phyloP scores from a whole-genome alignment of 2,888 invertebrate species.

The Polymixis lichenea region DNA sequence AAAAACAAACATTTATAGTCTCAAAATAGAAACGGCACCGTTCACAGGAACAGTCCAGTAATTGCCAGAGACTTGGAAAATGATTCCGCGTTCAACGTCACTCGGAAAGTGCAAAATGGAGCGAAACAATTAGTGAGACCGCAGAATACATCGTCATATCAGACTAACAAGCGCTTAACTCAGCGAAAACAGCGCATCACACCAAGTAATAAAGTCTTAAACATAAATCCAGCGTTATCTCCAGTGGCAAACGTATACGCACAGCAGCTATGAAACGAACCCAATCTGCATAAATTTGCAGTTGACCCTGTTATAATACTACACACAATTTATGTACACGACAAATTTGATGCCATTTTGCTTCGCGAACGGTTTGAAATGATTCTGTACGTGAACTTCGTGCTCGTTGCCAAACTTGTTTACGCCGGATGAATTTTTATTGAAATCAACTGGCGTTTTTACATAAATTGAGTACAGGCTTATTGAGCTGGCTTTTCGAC shows the following conservation, averaged over 20 bases:
- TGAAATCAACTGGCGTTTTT: conserved; percentile 68
- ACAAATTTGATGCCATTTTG: conserved; percentile 74
- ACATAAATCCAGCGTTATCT: conserved; percentile 83
- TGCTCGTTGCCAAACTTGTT: conserved; percentile 67
- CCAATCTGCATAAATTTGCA: conserved; percentile 87
- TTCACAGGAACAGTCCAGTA: conserved; percentile 18
- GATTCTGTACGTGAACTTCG: conserved; percentile 67
- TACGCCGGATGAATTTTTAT: conserved; percentile 67
- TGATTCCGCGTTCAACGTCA: conserved; percentile 40
- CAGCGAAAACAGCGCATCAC: conserved; percentile 66
- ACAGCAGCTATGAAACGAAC: conserved; percentile 81
- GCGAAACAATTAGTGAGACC: conserved; percentile 66
- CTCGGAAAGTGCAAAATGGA: conserved; percentile 55
- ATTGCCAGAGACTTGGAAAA: conserved; percentile 43
- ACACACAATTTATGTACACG: conserved; percentile 75
- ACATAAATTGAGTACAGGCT: conserved; percentile 65
- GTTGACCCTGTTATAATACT: conserved; percentile 82
- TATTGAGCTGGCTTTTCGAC: conserved; percentile 63
- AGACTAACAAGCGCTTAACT: conserved; percentile 66
- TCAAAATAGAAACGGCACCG: conserved; percentile 21
- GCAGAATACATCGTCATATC: conserved; percentile 61
- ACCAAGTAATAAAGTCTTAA: conserved; percentile 78
- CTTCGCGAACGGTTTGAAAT: conserved; percentile 70
- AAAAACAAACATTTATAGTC: conserved; percentile 9
- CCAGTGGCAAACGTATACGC: conserved; percentile 79